Conservation (phyloP, 1,140 invertebrate genomes). For the Drosophila burlai region DNA sequence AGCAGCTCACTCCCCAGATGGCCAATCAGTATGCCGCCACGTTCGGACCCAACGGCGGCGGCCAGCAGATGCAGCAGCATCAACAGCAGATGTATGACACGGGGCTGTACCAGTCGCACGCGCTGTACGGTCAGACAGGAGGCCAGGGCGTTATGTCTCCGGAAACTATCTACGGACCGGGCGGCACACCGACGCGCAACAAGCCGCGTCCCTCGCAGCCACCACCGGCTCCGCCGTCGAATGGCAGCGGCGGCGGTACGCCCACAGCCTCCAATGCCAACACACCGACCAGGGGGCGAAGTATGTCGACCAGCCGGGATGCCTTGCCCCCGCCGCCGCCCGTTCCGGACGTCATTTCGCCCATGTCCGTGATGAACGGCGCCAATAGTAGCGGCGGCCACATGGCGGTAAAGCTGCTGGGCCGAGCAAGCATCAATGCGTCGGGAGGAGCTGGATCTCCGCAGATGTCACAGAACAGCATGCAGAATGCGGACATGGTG, state of each 20-base stretch:
- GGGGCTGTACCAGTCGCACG: slow-evolving; percentile 81
- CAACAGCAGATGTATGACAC: slow-evolving; percentile 78
- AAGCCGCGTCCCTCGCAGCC: slow-evolving; percentile 92
- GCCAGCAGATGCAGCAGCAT: slow-evolving; percentile 55
- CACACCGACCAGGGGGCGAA: slow-evolving; percentile 89
- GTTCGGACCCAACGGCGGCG: slow-evolving; percentile 75
- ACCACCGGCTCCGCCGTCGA: slow-evolving; percentile 93
- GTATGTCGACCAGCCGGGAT: slow-evolving; percentile 89
- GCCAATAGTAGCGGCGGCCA: slow-evolving; percentile 50
- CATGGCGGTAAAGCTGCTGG: slow-evolving; percentile 85
- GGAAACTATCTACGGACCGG: slow-evolving; percentile 86
- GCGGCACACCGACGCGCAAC: slow-evolving; percentile 87
- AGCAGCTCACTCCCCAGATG: slow-evolving; percentile 70
- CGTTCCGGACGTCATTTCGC: slow-evolving; percentile 88
- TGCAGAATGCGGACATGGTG: slow-evolving; percentile 78
- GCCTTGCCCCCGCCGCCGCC: slow-evolving; percentile 94
- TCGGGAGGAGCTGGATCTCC: slow-evolving; percentile 84
- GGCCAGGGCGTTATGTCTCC: slow-evolving; percentile 85
- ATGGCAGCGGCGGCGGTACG: slow-evolving; percentile 89
- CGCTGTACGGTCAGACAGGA: slow-evolving; percentile 84
- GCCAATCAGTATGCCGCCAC: slow-evolving; percentile 65
- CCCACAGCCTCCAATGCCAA: slow-evolving; percentile 89
- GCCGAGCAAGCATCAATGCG: slow-evolving; percentile 83
- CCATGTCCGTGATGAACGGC: slow-evolving; percentile 68
- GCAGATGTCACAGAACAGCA: slow-evolving; percentile 76